Conservation (phyloP, 2,888 invertebrate species). For the Lithophane ornitopus region DNA sequence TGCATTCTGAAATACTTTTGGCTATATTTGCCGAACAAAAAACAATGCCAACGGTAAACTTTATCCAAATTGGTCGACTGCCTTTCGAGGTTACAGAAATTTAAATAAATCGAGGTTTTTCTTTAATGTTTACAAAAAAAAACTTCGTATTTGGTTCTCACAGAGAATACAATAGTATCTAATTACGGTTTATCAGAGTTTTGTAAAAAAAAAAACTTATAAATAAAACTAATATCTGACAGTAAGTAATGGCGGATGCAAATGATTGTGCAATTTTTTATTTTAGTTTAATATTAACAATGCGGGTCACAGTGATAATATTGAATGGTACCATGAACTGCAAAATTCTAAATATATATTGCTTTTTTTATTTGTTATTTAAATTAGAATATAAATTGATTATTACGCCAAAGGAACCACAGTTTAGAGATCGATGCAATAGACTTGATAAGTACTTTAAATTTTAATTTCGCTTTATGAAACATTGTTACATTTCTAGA, state of each 20-base stretch:
- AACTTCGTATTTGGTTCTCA: slow-evolving; percentile 41
- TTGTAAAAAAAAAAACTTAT: slow-evolving; percentile 30
- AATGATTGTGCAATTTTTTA: slow-evolving; percentile 61
- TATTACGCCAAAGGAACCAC: background rate
- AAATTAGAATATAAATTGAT: slow-evolving; percentile 15
- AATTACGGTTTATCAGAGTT: slow-evolving; percentile 37
- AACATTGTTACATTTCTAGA: background rate
- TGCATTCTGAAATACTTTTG: slow-evolving; percentile 45
- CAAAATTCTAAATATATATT: slow-evolving; percentile 5
- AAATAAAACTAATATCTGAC: slow-evolving; percentile 37
- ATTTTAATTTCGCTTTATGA: background rate
- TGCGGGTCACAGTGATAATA: slow-evolving; percentile 59
- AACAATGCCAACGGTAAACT: slow-evolving; percentile 55
- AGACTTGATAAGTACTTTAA: background rate
- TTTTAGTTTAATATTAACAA: slow-evolving; percentile 53
- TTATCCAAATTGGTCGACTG: slow-evolving; percentile 48
- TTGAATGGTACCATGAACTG: slow-evolving; percentile 30
- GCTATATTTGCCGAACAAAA: slow-evolving; percentile 28
- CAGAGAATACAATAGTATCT: slow-evolving; percentile 48
- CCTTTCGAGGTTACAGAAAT: slow-evolving; percentile 55
- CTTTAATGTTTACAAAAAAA: slow-evolving; percentile 20
- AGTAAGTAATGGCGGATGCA: slow-evolving; percentile 60
- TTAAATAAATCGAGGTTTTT: slow-evolving; percentile 35
- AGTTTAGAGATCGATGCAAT: background rate
- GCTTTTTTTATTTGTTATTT: slow-evolving; percentile 3